Base-by-base conservation (phyloP, 2,113 vertebrate species). In the Hystrix cristata region DNA sequence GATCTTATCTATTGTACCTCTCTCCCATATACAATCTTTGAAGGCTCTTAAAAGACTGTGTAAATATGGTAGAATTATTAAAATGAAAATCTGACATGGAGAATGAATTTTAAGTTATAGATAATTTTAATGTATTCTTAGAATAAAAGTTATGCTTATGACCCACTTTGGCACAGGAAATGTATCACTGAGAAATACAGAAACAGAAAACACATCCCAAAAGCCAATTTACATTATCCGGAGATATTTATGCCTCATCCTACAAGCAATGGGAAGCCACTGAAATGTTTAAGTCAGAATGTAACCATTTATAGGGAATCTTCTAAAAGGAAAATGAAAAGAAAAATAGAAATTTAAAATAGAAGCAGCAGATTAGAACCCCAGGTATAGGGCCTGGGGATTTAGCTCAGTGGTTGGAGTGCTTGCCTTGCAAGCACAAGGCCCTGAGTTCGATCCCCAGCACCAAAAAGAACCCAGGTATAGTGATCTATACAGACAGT, bases 11-110 rank as follows among this genome's bases (percentile, higher is more conserved):
- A 51, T 19, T 16, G 1, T 9, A 76, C 10, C 53, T 34, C 34
- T 92, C 10, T 64, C 59, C 14, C 78, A 87, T 83, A 71, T 38
- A 53, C 15, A 59, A 43, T 90, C 48, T 69, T 84, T 81, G 59
- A 91, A 92, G 38, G 9, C 27, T 92, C 29, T 94, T 53, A 34
- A 15, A 46, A 59, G 51, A 48, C 46, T 80, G 25, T 87, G 9
- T 82, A 89, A 97, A 91, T 18, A 90, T 34, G 15, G 27, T 51
- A 90, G 38, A 91, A 83, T 72, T 16, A 27, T 34, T 46, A 29
- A 71, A 81, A 76, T 21, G 5, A 4, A 7, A 88, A 65, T 65
- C 64, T 55, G 4, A 74, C 60, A n/a, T 38, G 12, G 38, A 86
- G 1, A 10, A 83, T 86, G 67, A 31, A 25, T 93, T 95, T 88